phyloP scores from a whole-genome alignment of 2,888 invertebrate species.

The Cheilosia soror region DNA sequence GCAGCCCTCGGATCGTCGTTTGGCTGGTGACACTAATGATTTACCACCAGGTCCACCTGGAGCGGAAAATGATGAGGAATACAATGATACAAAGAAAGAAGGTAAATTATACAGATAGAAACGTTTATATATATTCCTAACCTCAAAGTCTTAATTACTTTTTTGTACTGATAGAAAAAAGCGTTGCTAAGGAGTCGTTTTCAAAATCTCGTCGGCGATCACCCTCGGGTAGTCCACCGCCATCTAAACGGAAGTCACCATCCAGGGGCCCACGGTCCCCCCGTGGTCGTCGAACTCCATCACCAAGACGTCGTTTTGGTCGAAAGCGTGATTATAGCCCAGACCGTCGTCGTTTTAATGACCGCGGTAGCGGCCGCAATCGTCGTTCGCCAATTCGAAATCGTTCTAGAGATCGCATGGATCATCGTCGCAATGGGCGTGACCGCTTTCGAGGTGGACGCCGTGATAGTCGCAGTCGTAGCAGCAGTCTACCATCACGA shows the following conservation, averaged over 20 bases:
- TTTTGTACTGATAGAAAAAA: slow-evolving; percentile 39
- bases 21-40: slow-evolving; percentile 78
- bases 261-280: slow-evolving; percentile 66
- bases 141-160: background rate
- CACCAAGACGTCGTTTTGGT: slow-evolving; percentile 79
- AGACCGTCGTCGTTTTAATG: slow-evolving; percentile 79
- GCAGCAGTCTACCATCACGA: slow-evolving; percentile 79
- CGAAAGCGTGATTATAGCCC: slow-evolving; percentile 57
- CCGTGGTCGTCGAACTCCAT: slow-evolving; percentile 80
- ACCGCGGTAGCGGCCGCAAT: slow-evolving; percentile 75
- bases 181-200: slow-evolving; percentile 65
- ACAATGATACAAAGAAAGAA: slow-evolving; percentile 37
- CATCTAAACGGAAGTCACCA: slow-evolving; percentile 77
- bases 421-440: slow-evolving; percentile 76
- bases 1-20: slow-evolving; percentile 80
- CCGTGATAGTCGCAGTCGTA: slow-evolving; percentile 78
- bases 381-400: slow-evolving; percentile 76
- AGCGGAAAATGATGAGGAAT: slow-evolving; percentile 79
- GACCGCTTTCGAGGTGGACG: slow-evolving; percentile 77
- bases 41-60: slow-evolving; percentile 82
- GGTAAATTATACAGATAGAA: slow-evolving; percentile 16
- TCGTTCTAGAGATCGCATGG: slow-evolving; percentile 77
- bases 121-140: background rate
- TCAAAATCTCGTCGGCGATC: slow-evolving; percentile 78
- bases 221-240: slow-evolving; percentile 78